Percentiles rank a stretch among this genome's conserved stretches.
Evolutionary conservation across 2,888 invertebrate genomes (phyloP).

Genomic region (Ashinkailepas kermadecensis): DNA sequence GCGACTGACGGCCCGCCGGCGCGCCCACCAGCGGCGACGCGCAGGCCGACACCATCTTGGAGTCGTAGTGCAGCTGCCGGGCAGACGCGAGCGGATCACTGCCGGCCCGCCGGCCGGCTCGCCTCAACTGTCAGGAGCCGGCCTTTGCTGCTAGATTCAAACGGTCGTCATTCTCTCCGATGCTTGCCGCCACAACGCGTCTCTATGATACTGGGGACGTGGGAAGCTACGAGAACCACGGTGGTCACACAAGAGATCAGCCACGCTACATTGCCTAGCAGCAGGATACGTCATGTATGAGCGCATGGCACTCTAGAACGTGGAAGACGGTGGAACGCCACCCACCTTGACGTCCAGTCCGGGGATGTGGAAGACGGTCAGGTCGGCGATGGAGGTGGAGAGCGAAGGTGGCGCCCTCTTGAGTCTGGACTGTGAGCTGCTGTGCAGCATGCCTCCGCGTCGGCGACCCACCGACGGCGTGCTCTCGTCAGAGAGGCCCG

Average conservation of each 20-base stretch:
- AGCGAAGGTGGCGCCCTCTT: conserved; percentile 27
- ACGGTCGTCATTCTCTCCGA: no score
- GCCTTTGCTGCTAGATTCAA: no score
- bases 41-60: not conserved
- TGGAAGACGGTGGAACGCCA: no score
- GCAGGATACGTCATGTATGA: no score
- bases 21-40: not conserved
- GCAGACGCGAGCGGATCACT: not conserved
- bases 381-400: conserved; percentile 43
- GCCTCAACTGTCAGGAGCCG: no score
- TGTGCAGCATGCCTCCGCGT: conserved; percentile 66
- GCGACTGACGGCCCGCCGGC: not conserved
- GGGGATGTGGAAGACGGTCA: conserved; percentile 83
- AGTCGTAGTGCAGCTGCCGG: conserved; percentile 20
- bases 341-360: conserved; percentile 76
- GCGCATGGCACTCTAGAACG: no score
- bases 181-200: no score
- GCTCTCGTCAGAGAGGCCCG: conserved; percentile 89
- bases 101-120: no score
- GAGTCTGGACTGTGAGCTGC: conserved; percentile 28
- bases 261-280: no score
- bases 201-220: no score
- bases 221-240: no score
- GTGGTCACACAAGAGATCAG: no score
- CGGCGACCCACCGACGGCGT: conserved; percentile 94